Base-by-base conservation (phyloP, 2,888 invertebrate genomes). In the Clitarchus hookeri region DNA sequence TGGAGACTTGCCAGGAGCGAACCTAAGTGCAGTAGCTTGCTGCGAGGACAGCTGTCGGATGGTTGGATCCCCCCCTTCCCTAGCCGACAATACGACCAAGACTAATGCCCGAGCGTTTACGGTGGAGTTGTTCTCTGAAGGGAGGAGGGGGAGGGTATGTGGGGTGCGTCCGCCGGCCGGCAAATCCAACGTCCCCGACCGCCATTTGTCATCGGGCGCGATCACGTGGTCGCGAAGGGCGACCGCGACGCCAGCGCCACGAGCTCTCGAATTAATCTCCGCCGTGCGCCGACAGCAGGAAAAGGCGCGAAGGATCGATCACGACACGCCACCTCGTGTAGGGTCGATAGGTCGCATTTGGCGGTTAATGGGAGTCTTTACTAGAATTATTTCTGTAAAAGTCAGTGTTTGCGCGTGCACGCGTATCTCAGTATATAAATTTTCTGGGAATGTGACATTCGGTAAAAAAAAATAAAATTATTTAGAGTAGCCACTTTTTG, bases 11-110 rank as follows among this genome's bases (percentile, higher is more conserved):
- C 16, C 65, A 19, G 13, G 65, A 8, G 65, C 19, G 65, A 9
- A 65, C 65, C 65, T 65, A 65, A 65, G 65, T 65, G 65, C 65
- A 65, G 65, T 65, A 65, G 65, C 65, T 11, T 65, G 65, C 65
- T 65, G 65, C 65, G 23, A 23, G 65, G 65, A 65, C 65, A 65
- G 65, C 65, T 65, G 65, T 65, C 65, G 65, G 65, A 19, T 65
- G 65, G 65, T 19, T 23, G 65, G n/a, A 19, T 3, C 2, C 65
- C 16, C 16, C 65, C 53, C 8, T 53, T 65, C 12, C 23, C 65
- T 8, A 11, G 13, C 65, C 65, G 65, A 65, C 65, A n/a, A n/a
- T n/a, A 65, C 23, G 65, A 65, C 23, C 65, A n/a, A 65, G 65
- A 65, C 65, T 11, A 65, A 65, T 65, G 65, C 23, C 65, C 8